phyloP scores from a whole-genome alignment of 2,888 invertebrate genomes.

The Adineta ricciae region DNA sequence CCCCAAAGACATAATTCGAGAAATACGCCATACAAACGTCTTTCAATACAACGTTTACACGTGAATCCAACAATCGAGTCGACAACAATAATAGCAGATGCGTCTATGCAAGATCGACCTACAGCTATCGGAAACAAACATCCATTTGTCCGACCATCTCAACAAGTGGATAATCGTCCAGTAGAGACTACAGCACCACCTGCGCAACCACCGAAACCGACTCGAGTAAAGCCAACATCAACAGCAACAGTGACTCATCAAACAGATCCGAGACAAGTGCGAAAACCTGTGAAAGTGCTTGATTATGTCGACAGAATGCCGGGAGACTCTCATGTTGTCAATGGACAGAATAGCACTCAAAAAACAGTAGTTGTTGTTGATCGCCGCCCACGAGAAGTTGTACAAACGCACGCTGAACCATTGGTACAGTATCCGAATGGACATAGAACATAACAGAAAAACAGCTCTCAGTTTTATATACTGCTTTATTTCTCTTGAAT shows the following conservation, averaged over 20 bases:
- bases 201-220: background rate
- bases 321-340: too few relatives aligned
- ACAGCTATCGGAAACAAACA: background rate
- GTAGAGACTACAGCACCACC: background rate
- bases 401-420: too few relatives aligned
- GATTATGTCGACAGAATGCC: too few relatives aligned
- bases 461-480: too few relatives aligned
- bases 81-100: background rate
- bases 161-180: background rate
- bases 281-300: background rate
- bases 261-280: background rate
- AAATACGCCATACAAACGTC: background rate
- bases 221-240: background rate
- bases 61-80: too few relatives aligned
- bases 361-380: background rate
- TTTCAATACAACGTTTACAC: too few relatives aligned
- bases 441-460: too few relatives aligned
- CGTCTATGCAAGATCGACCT: background rate
- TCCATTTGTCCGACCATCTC: too few relatives aligned
- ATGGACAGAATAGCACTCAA: too few relatives aligned
- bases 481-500: too few relatives aligned
- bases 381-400: background rate
- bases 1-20: too few relatives aligned
- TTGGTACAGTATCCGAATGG: too few relatives aligned
- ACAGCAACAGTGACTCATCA: background rate